Evolutionary conservation across 2,888 invertebrate genomes (phyloP), one percentile per base, ranked within the genome.

Genomic region (Alentia gelatinosa): DNA sequence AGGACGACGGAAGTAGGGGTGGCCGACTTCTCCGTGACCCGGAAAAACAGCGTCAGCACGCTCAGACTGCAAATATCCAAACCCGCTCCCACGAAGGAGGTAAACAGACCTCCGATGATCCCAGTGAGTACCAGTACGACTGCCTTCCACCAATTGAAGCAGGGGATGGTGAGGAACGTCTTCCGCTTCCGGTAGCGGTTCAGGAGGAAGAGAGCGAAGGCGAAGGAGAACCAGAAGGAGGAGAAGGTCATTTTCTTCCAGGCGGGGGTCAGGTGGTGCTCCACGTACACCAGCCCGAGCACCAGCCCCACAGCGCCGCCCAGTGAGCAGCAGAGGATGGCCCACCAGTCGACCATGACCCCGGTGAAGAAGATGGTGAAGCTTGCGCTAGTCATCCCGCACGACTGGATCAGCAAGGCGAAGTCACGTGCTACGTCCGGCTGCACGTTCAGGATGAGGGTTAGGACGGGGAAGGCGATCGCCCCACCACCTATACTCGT

Each of bases 201-300:
- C 26, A 95, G 92, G 39, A 95, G 91, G 91, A 94, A 94, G 30
- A 95, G 92, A 4, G 95, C 94, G 30, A 95, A 93, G 3, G 95
- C 95, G 90, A 95, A 95, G 0, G 95, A 92, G 30, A 94, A 93
- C 95, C 95, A 95, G 39, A 95, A 94, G 0, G 94, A 94, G 15
- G 95, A 95, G 92, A 95, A 95, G 35, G 93, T 90, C 94, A 95
- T 95, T 90, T 95, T 95, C 93, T 95, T 95, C 90, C 92, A 91
- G 0, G 94, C 91, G 0, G 94, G 93, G 0, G 93, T 91, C 79
- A 95, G 92, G 30, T 91, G 74, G 4, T 92, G 92, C 63, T 95
- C 95, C 23, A 95, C 89, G 37, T 90, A 91, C 63, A 93, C 47
- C 35, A 95, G 93, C 4, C 95, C 95, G 63, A 95, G 75, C 42